Percentiles rank a stretch among this genome's conserved stretches.
phyloP scores from a whole-genome alignment of 2,113 vertebrate species.

The Aramus guarauna region DNA sequence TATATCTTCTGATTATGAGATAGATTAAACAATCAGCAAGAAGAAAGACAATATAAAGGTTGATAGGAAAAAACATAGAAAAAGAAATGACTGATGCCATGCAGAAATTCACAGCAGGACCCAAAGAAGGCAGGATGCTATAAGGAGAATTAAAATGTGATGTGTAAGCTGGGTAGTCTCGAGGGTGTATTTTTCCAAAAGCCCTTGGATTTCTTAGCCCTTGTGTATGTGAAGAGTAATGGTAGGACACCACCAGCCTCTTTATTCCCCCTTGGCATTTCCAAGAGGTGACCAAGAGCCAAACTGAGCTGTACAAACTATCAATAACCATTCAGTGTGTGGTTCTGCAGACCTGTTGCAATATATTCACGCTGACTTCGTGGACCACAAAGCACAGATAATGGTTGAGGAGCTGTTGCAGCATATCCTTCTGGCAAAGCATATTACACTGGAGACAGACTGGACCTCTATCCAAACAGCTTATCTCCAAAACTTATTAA shows the following conservation, averaged over 20 bases:
- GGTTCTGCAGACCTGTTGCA: neutral
- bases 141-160: neutral
- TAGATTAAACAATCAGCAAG: accelerated
- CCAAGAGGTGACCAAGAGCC: neutral
- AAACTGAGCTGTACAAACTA: neutral
- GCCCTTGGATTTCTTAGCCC: neutral
- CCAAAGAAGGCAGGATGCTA: neutral
- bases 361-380: neutral
- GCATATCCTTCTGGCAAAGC: neutral
- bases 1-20: neutral
- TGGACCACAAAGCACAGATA: neutral
- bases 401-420: neutral
- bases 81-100: neutral
- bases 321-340: neutral
- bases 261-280: neutral
- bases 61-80: neutral
- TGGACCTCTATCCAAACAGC: neutral
- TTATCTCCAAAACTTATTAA: neutral
- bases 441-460: accelerated
- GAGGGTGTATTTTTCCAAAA: neutral
- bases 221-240: neutral
- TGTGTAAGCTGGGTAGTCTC: neutral
- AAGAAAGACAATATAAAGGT: neutral
- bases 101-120: neutral
- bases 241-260: neutral